Conservation (phyloP, 2,113 vertebrate species). For the Dasypus novemcinctus region DNA sequence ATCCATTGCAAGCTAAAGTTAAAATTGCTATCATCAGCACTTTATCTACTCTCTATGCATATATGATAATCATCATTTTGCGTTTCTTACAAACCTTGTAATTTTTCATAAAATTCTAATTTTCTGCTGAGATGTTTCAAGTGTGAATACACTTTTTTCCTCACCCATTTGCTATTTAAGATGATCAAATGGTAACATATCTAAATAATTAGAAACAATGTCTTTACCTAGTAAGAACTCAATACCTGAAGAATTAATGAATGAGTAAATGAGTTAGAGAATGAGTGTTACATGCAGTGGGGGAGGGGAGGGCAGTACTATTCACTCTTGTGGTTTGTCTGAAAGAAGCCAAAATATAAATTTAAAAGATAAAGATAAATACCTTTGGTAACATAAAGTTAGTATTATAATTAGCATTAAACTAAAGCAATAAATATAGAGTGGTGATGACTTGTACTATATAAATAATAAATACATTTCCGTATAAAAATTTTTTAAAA, state of each 20-base stretch:
- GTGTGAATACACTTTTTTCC: neutral
- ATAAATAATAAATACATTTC: neutral
- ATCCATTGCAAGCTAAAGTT: conserved; percentile 32
- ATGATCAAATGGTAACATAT: neutral
- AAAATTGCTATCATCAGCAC: conserved; percentile 32
- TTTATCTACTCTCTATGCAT: conserved; percentile 27
- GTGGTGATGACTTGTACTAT: neutral
- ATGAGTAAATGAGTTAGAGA: neutral
- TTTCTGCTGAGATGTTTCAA: conserved; percentile 35
- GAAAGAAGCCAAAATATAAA: neutral
- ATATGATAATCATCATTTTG: neutral
- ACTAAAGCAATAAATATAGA: neutral
- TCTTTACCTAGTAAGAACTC: neutral
- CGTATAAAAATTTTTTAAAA: neutral
- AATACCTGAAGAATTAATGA: neutral
- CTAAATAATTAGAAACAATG: neutral
- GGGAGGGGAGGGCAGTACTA: neutral
- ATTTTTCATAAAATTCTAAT: conserved; percentile 28
- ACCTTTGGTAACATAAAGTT: neutral
- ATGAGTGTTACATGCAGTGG: neutral
- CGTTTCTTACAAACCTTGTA: conserved; percentile 20
- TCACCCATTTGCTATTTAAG: neutral
- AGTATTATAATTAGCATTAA: neutral
- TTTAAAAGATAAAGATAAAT: neutral
- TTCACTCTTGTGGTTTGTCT: neutral